Evolutionary conservation across 1,140 invertebrate genomes (phyloP).

Genomic region (Reticulitermes speratus): DNA sequence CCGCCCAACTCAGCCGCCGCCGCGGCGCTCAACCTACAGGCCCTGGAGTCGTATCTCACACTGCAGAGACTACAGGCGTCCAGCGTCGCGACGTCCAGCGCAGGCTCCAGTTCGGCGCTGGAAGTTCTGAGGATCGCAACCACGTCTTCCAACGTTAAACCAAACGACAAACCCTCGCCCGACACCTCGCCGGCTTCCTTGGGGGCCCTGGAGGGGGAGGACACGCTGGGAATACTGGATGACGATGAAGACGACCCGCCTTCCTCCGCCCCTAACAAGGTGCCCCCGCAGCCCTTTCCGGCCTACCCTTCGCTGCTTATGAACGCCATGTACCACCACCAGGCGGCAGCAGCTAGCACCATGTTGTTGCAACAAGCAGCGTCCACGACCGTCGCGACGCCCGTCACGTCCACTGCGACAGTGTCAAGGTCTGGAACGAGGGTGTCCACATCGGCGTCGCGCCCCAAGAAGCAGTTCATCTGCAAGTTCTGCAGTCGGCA

Average conservation of each 20-base stretch:
- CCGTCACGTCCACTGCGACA: slow-evolving; percentile 37
- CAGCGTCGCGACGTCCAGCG: slow-evolving; percentile 43
- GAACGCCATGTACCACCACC: slow-evolving; percentile 59
- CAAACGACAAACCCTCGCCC: slow-evolving; percentile 22
- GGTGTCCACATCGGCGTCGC: slow-evolving; percentile 51
- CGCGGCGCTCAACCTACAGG: slow-evolving; percentile 31
- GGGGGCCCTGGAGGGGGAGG: slow-evolving; percentile 11
- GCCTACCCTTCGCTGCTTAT: slow-evolving; percentile 59
- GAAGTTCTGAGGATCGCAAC: slow-evolving; percentile 43
- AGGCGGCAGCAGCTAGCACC: slow-evolving; percentile 50
- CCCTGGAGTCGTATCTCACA: slow-evolving; percentile 35
- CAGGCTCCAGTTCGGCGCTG: slow-evolving; percentile 44
- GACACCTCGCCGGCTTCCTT: slow-evolving; percentile 28
- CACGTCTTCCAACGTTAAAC: slow-evolving; percentile 46
- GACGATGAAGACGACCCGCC: slow-evolving; percentile 31
- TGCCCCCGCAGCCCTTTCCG: slow-evolving; percentile 49
- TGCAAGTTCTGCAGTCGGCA: slow-evolving; percentile 96
- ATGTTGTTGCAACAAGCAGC: slow-evolving; percentile 39
- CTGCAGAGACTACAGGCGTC: slow-evolving; percentile 31
- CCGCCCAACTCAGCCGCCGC: slow-evolving; percentile 22
- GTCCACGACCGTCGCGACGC: slow-evolving; percentile 37
- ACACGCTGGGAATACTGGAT: background rate
- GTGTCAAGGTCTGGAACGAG: slow-evolving; percentile 42
- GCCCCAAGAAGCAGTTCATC: slow-evolving; percentile 68
- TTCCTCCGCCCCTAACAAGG: slow-evolving; percentile 48